Base-by-base conservation (phyloP, 2,797 vertebrate species). In the Pygocentrus nattereri region DNA sequence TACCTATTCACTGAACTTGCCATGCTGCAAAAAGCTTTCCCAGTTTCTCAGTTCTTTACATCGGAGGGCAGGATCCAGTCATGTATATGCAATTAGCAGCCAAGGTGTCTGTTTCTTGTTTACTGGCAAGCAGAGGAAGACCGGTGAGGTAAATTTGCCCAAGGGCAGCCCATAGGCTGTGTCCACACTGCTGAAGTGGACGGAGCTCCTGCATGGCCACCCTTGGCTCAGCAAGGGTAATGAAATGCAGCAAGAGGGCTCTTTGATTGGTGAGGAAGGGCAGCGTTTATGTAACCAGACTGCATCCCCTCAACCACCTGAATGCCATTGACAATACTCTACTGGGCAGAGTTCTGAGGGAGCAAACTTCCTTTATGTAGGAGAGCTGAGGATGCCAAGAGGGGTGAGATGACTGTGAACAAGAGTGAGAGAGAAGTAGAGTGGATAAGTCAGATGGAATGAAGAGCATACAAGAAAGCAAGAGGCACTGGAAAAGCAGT, bases 141-240 rank as follows among this genome's bases (percentile, higher is more conserved):
- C 27, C n/a, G 41, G 71, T 64, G 75, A 76, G 59, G 78, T 67
- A 47, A 67, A 68, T 50, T 65, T 73, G 81, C 81, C 81, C 67
- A 8, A 34, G 30, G 78, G 84, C 69, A 78, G 68, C 67, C 84
- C 74, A 64, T 19, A 19, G 68, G 84, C 77, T 54, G 50, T 77
- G 38, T 69, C 82, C 82, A 62, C 61, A 68, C 54, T 23, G 44
- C 21, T 44, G 72, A 49, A 27, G 31, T 18, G 13, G 38, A 61
- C 38, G 23, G 50, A 44, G 54, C 72, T 59, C 72, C 34, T 2
- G 54, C 59, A 72, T 41, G 72, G 30, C 72, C 30, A 13, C n/a
- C 30, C 72, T n/a, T 1, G 23, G 27, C 31, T 38, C 52, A 5
- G 71, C 50, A n/a, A 13, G 25, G 30, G 50, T 41, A 27, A 58